Evolutionary conservation across 2,888 invertebrate species (phyloP), one percentile per base, ranked within the genome.

Genomic region (Aleiodes leptofemur): DNA sequence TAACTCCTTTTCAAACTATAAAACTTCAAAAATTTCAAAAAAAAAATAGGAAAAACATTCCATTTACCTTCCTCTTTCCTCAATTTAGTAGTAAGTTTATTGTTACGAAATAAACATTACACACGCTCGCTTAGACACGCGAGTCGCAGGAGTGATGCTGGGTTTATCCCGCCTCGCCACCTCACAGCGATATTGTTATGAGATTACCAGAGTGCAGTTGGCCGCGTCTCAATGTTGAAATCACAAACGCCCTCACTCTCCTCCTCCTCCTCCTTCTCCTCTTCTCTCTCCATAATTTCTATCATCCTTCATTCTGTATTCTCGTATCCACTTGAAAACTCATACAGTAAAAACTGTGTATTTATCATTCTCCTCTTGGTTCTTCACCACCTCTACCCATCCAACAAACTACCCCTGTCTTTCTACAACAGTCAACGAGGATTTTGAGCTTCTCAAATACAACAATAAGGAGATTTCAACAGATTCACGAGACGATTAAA

Each of bases 201-300:
- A 91, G 94, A 94, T 94, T 94, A 94, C 91, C 86, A 71, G 89
- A 91, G 90, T 91, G 92, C 93, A 93, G 91, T 91, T 93, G 92
- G 91, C 89, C 92, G 92, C 91, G 83, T 90, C 90, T 90, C 91
- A 92, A 93, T 93, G 89, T 88, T 80, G 79, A 80, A 83, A 64
- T 64, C 83, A 78, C 80, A 81, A 72, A 71, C 61, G 34, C 3
- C 34, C 64, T 51, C 66, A 48, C 69, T 53, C 69, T 75, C 71
- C 76, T 23, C 1, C 2, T 23, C 23, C 23, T 23, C 23, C 76
- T 23, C 1, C 2, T 23, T 2, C 23, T 23, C 23, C 23, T 23
- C 23, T 23, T 23, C 23, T 23, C 23, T 23, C 23, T 1, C 23
- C 77, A 73, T 72, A 59, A 16, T 16, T 29, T 43, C 50, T 69